These are phyloP conservation scores for Callionymus lyra DNA, from an alignment of 2,113 vertebrate genomes.

Conservation along the genomic window DNA sequence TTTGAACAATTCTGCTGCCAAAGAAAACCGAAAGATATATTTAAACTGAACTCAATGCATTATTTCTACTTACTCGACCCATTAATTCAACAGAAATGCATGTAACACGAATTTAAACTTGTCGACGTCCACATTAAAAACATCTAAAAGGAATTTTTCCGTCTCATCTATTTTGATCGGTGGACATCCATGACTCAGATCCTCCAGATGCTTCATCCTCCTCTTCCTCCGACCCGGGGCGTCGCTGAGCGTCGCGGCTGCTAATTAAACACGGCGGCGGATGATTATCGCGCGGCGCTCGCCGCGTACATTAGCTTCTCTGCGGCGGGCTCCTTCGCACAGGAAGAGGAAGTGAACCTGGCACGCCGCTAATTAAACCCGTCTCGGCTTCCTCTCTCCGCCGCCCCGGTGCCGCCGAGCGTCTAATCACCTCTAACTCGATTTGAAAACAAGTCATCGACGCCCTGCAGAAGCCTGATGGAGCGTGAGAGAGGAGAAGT, in stretches of 20 bases:
- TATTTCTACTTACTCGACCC: no score
- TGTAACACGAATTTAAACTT: no score
- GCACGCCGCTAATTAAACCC: conserved; percentile 50
- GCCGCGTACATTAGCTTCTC: conserved; percentile 43
- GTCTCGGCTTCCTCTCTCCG: conserved; percentile 29
- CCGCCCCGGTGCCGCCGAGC: conserved; percentile 18
- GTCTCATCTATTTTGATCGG: no score
- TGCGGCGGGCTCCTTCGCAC: conserved; percentile 38
- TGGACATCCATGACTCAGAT: no score
- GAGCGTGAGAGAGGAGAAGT: conserved; percentile 25
- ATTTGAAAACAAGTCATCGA: conserved; percentile 39
- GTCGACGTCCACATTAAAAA: no score
- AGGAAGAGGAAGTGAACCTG: conserved; percentile 45
- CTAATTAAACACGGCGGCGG: conserved; percentile 40
- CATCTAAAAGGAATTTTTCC: no score
- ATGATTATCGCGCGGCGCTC: conserved; percentile 27
- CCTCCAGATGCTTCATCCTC: background rate
- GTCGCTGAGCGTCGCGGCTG: conserved; percentile 21
- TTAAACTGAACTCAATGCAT: no score
- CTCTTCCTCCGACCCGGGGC: conserved; percentile 6
- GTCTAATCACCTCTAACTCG: conserved; percentile 43
- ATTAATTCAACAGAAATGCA: no score
- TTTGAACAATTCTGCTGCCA: no score
- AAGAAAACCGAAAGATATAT: no score
- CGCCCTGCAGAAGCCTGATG: conserved; percentile 31